Evolutionary conservation across 2,888 invertebrate genomes (phyloP).

Genomic region (Brenthis daphne): DNA sequence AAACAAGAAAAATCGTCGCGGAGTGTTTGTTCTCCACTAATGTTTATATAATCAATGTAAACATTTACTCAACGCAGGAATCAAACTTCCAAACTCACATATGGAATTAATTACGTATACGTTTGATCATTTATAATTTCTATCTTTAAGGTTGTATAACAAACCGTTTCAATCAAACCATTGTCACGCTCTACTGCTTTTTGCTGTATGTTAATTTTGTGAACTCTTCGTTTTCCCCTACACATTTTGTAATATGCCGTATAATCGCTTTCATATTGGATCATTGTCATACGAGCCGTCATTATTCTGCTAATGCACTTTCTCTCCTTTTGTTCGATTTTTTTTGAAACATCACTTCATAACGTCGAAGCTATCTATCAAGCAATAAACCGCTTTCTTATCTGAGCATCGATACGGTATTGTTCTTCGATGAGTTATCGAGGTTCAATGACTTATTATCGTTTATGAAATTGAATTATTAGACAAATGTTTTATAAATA

Average conservation of each 20-base stretch:
- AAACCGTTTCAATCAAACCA: conserved; percentile 6
- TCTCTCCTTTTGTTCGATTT: conserved; percentile 70
- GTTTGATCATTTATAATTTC: conserved; percentile 24
- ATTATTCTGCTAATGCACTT: conserved; percentile 57
- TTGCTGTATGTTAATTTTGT: conserved; percentile 31
- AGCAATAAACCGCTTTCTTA: conserved; percentile 62
- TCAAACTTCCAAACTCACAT: no score
- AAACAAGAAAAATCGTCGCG: no score
- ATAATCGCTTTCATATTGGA: conserved; percentile 48
- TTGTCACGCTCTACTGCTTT: conserved; percentile 37
- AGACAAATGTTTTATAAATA: neutral
- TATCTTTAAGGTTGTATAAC: conserved; percentile 20
- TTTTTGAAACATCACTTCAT: conserved; percentile 58
- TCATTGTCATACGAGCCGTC: conserved; percentile 50
- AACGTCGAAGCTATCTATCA: conserved; percentile 56
- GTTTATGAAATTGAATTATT: conserved; percentile 42
- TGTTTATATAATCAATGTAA: no score
- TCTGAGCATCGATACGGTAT: conserved; percentile 52
- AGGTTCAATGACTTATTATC: conserved; percentile 54
- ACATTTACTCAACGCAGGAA: no score
- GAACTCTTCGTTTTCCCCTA: conserved; percentile 31
- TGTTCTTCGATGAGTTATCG: conserved; percentile 45
- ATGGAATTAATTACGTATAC: no score
- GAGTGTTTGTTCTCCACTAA: no score
- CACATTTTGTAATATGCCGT: conserved; percentile 47